Base-by-base conservation (phyloP, 2,888 invertebrate genomes). In the Xestia xanthographa region DNA sequence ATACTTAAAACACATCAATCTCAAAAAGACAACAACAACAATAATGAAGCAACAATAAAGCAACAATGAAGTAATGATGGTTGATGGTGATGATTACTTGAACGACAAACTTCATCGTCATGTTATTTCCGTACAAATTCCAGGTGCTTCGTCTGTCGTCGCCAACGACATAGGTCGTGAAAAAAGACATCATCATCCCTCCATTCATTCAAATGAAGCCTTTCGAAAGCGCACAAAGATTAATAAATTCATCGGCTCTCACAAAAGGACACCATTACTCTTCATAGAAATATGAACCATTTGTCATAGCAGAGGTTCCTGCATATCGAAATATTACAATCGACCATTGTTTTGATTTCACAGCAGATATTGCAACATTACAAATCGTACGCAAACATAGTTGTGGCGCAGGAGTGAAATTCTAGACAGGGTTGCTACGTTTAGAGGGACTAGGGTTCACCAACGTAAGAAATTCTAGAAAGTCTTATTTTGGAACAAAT, bases 321-420 rank as follows among this genome's bases (percentile, higher is more conserved):
- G 82, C 73, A 79, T 77, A 85, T 79, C 80, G 74, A 79, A 82
- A 86, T 79, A 74, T 79, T 77, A 83, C 80, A 82, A 85, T 81
- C 76, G 77, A 70, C 71, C 67, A 87, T 88, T 88, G 88, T 87
- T 84, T 86, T 79, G 88, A 85, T 87, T 85, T 83, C 88, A 65
- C 72, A 79, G 69, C 72, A 77, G 83, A 83, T 86, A 88, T 88
- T 86, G 85, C 82, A 80, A 77, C 85, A 79, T 77, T 63, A 84
- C 85, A 85, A 88, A 83, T 88, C 77, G 85, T 83, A 83, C 53
- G 83, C 79, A 85, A 87, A 88, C 81, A 86, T 72, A 72, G 75
- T 69, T 70, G 71, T 71, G 66, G 70, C 69, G 68, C 63, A 77
- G 72, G 73, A 66, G 79, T 80, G 69, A 75, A 76, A 86, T 75